Percentiles rank a stretch among this genome's conserved stretches.
These are phyloP conservation scores for Strigamia transsilvanica DNA, from an alignment of 2,888 invertebrate species.

Conservation along the genomic window DNA sequence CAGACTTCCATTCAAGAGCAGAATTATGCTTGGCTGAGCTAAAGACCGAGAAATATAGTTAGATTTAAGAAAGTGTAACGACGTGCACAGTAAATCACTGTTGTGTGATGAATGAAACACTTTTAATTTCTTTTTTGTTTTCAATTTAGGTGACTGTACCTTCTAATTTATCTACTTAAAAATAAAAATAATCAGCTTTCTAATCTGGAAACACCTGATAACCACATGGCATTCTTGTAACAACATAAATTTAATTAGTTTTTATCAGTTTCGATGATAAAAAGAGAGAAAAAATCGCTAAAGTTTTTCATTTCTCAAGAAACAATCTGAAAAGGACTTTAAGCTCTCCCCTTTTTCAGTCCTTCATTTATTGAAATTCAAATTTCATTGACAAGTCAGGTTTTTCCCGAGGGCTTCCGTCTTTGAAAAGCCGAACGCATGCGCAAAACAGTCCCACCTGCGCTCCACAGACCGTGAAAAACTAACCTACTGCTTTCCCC, in stretches of 20 bases:
- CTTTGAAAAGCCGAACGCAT: conserved; percentile 34
- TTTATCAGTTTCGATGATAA: too few species aligned
- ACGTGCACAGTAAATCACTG: neutral
- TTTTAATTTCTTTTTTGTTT: neutral
- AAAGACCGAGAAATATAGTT: neutral
- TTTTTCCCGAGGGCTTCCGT: conserved; percentile 42
- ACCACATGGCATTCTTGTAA: too few species aligned
- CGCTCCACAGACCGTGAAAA: conserved; percentile 39
- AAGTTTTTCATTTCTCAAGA: neutral
- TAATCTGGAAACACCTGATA: too few species aligned
- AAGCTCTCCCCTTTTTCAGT: neutral
- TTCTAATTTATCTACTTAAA: neutral
- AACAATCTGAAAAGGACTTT: neutral
- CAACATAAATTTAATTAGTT: too few species aligned
- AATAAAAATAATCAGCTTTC: too few species aligned
- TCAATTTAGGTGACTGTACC: conserved; percentile 6
- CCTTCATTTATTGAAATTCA: neutral
- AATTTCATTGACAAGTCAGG: conserved; percentile 43
- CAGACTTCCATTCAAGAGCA: neutral
- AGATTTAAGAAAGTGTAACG: neutral
- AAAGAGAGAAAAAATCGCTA: too few species aligned
- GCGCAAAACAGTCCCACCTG: conserved; percentile 13
- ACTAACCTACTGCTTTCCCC: conserved; percentile 33
- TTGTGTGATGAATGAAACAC: neutral
- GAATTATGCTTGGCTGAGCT: neutral